Evolutionary conservation across 2,888 invertebrate species (phyloP), one percentile per base, ranked within the genome.

Genomic region (Blera fallax): DNA sequence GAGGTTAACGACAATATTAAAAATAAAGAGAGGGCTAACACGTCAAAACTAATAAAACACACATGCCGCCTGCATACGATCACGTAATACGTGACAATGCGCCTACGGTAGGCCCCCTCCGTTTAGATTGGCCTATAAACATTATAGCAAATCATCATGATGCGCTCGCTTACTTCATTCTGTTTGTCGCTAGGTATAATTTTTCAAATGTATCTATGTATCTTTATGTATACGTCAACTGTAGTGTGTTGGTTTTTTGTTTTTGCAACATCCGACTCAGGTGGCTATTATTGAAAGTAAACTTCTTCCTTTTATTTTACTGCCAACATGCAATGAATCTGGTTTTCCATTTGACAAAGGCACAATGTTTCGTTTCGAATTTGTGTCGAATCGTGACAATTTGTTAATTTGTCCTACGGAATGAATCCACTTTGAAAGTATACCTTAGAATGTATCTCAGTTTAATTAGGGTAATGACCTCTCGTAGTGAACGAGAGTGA

Each of bases 31-130:
- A n/a, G 16, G 3, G 7, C 2, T 0, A 27, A n/a, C 50, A 7
- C 24, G 27, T 27, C 52, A 27, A 27, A 52, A 27, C 21, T n/a
- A 14, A 52, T 29, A 18, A 10, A 8, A 8, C 18, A n/a, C 6
- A 52, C 29, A 52, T 48, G 11, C 43, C 43, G 29, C 45, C 16
- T 54, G 40, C 24, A 65, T 52, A 32, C 32, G 52, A 70, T 70
- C 70, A 70, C 56, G 56, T 56, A 34, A 14, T 70, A 56, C 70
- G 70, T 70, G 70, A 45, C 70, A 45, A 70, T 56, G 43, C 70
- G 45, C 34, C 29, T 54, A 24, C 16, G n/a, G 16, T 27, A 29
- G 16, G 11, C 32, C 21, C 3, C 21, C 6, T 40, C 24, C 24
- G 43, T 21, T 14, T 16, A 45, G 67, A 76, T 48, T 65, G 48